Evolutionary conservation across 2,113 vertebrate genomes (phyloP), one percentile per base, ranked within the genome.

Genomic region (Macrotus californicus): DNA sequence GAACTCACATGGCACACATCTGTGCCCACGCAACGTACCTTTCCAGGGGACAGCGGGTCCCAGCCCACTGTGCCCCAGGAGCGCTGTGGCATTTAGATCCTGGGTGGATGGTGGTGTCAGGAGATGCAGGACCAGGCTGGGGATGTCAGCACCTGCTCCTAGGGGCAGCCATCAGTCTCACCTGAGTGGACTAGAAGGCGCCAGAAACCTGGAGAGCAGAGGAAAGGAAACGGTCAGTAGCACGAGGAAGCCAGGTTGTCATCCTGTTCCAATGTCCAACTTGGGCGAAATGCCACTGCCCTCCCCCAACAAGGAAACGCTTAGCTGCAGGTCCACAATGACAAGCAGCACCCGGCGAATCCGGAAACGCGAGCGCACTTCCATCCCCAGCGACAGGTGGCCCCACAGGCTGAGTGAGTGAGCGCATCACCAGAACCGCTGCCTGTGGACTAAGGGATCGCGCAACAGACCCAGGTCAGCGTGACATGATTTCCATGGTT

Each of bases 71-170:
- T 98, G 98, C 94, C 98, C 97, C 97, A 86, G 94, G 96, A 94
- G 96, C 97, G 93, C 96, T 98, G 98, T 97, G 98, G 98, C 98
- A 98, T 98, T 98, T 98, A 98, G 64, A 66, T 15, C 21, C 64
- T n/a, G 64, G 64, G 31, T n/a, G 64, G 31, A 31, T 2, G 6
- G 31, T 34, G 96, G 83, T 48, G 97, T 95, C 96, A 69, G 96
- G 98, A 92, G 64, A 95, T 97, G 96, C 94, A 84, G 96, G 59
- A 87, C 79, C 76, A 95, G 95, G 34, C 94, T 93, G 94, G 94
- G 96, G 92, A 83, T 87, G 95, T 98, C 98, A 98, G 97, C 98
- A 98, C 97, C 97, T 97, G 98, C 95, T 95, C 96, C 96, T 93
- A 81, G 69, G 93, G 29, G 64, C 39, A 72, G 96, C 95, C 98